Evolutionary conservation across 2,113 vertebrate genomes (phyloP), one percentile per base, ranked within the genome.

Genomic region (Asarcornis scutulata): DNA sequence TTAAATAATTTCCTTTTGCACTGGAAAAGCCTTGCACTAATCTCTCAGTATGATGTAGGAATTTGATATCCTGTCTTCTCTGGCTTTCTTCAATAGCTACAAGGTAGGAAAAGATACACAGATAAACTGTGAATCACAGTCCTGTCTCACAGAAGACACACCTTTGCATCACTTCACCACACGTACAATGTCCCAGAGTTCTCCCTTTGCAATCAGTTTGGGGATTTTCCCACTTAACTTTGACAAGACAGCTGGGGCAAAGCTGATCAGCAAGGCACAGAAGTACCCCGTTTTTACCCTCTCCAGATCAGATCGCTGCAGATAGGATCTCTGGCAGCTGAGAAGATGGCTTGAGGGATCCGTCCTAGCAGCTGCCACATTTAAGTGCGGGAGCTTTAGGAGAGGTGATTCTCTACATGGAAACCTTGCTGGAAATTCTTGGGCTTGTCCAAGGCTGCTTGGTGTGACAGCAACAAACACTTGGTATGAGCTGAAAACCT

Each of bases 341-440:
- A 66, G 62, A 55, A 25, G 23, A 42, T 29, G 18, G 13, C 26
- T 18, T 52, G 46, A 64, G 36, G 60, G 27, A 38, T 38, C 62
- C 11, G 18, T 34, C 16, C 62, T 44, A 66, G 14, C 22, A 64
- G 29, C 36, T 44, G 27, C 67, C 56, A 72, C n/a, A 52, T 38
- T 81, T 80, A 32, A 93, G 53, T 22, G 20, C 12, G 38, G 55
- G 25, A 73, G 23, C 42, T 90, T 71, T 88, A 48, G 15, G 38
- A 88, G 48, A 81, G 53, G 32, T 73, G 42, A n/a, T 62, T 79
- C 3, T 79, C 31, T 7, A 3, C 1, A 2, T 73, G 40, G 20
- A 95, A 91, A 76, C 7, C 10, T 69, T 85, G 36, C 40, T 67
- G 60, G 29, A 89, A 92, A 53, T 27, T 64, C 44, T 84, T 44